These are phyloP conservation scores for Epirrhoe alternata DNA, from an alignment of 2,888 invertebrate genomes.

Conservation along the genomic window DNA sequence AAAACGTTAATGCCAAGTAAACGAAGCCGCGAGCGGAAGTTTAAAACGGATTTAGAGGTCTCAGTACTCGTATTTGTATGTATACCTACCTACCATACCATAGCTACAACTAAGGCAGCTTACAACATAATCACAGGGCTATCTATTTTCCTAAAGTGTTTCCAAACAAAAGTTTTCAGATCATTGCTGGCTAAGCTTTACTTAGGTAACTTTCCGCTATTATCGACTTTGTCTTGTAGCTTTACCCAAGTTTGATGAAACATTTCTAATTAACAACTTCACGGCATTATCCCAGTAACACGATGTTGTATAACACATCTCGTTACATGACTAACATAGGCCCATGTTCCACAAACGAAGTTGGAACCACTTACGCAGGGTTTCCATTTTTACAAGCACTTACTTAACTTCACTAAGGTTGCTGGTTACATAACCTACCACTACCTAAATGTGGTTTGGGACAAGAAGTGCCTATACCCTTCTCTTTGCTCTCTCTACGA, in stretches of 20 bases:
- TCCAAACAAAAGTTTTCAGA: not conserved
- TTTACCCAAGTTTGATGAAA: conserved; percentile 20
- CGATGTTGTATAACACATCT: conserved; percentile 4
- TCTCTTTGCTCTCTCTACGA: not conserved
- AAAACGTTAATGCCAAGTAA: no score
- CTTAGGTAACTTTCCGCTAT: conserved; percentile 10
- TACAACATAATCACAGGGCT: not conserved
- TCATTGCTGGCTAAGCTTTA: not conserved
- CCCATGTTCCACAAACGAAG: not conserved
- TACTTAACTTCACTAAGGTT: no score
- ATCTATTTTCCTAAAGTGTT: not conserved
- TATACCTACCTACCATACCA: no score
- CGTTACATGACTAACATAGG: conserved; percentile 5
- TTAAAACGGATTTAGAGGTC: no score
- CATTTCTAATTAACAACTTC: conserved; percentile 39
- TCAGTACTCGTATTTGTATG: no score
- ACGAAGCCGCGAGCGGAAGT: no score
- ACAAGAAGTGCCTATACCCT: no score
- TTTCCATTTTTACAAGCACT: not conserved
- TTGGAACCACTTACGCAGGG: not conserved
- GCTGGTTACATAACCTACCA: no score
- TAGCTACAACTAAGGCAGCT: no score
- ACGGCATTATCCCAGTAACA: conserved; percentile 31
- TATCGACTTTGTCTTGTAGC: conserved; percentile 8
- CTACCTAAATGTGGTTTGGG: no score